Evolutionary conservation across 2,888 invertebrate genomes (phyloP).

Genomic region (Baronia brevicornis): DNA sequence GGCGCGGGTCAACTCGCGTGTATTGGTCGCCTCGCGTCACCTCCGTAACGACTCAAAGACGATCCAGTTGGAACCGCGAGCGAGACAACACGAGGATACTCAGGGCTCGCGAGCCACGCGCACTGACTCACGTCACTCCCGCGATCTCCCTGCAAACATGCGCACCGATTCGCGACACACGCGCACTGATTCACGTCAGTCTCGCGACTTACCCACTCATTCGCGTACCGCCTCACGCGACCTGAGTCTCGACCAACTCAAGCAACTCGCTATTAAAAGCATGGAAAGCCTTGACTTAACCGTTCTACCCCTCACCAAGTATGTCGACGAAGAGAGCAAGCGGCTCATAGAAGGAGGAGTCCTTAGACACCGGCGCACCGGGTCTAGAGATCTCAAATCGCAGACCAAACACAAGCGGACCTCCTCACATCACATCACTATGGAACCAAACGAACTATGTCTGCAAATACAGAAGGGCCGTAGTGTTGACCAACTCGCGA

Average conservation of each 20-base stretch:
- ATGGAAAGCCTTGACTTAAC: conserved; percentile 63
- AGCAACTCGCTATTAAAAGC: conserved; percentile 63
- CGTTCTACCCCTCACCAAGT: conserved; percentile 49
- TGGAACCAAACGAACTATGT: conserved; percentile 55
- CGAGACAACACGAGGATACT: conserved; percentile 56
- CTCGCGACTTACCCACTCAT: conserved; percentile 50
- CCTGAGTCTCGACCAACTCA: conserved; percentile 61
- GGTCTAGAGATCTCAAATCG: conserved; percentile 71
- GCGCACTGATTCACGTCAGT: conserved; percentile 38
- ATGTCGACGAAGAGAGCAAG: conserved; percentile 64
- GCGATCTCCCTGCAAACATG: conserved; percentile 32
- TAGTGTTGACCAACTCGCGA: conserved; percentile 57
- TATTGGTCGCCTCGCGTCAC: conserved; percentile 71
- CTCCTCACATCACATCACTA: conserved; percentile 63
- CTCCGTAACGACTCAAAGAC: conserved; percentile 78
- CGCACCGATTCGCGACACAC: conserved; percentile 31
- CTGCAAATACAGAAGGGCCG: conserved; percentile 58
- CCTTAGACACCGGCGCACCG: conserved; percentile 76
- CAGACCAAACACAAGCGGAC: conserved; percentile 59
- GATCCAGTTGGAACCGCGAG: conserved; percentile 77
- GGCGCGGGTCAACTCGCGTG: conserved; percentile 44
- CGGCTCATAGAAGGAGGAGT: conserved; percentile 59
- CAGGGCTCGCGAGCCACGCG: conserved; percentile 33
- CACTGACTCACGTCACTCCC: conserved; percentile 38
- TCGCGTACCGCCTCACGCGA: conserved; percentile 73